These are phyloP conservation scores for Neodiprion fabricii DNA, from an alignment of 1,140 invertebrate genomes.

Conservation along the genomic window DNA sequence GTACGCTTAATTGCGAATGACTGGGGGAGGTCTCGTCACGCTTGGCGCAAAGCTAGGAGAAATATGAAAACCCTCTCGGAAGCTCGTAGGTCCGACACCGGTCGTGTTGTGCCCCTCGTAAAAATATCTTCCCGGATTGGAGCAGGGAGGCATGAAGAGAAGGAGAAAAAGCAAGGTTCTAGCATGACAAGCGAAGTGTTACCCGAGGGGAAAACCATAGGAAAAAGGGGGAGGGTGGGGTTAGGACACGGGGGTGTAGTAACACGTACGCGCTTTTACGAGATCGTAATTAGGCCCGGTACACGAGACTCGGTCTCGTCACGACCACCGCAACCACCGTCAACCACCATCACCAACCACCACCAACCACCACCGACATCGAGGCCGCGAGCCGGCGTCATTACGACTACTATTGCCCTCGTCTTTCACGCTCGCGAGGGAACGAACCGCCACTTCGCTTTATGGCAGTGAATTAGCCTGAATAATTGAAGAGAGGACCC, in stretches of 20 bases:
- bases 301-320: background rate
- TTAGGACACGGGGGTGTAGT: background rate
- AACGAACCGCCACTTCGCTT: background rate
- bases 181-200: background rate
- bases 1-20: too few relatives aligned
- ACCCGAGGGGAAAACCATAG: background rate
- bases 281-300: background rate
- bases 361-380: too few relatives aligned
- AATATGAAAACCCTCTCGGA: background rate
- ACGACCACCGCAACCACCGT: background rate
- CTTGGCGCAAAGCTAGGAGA: too few relatives aligned
- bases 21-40: too few relatives aligned
- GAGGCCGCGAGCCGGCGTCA: too few relatives aligned
- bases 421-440: background rate
- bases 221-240: background rate
- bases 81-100: background rate
- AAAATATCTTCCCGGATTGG: background rate
- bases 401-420: too few relatives aligned
- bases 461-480: background rate
- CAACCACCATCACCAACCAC: too few relatives aligned
- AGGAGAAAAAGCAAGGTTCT: too few relatives aligned
- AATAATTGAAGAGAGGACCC: background rate
- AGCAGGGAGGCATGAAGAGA: too few relatives aligned
- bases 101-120: background rate
- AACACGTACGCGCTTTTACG: background rate